A percentile compares a stretch with the other conserved stretches of the same genome.
Conservation (phyloP, 2,113 vertebrate genomes). For the Bombycilla garrulus region DNA sequence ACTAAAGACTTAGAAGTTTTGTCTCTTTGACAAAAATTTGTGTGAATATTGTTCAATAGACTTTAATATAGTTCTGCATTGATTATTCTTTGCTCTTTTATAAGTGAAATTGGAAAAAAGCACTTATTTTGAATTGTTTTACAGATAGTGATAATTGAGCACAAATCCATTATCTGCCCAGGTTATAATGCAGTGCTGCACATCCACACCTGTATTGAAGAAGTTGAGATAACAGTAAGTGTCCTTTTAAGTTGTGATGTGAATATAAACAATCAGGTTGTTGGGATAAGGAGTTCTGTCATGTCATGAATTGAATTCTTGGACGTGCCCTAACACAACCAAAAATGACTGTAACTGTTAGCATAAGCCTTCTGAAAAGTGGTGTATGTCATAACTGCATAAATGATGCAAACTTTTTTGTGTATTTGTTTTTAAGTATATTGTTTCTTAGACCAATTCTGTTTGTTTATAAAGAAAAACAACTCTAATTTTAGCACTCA, state of each 20-base stretch:
- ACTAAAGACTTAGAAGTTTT: rapidly evolving
- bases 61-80: not conserved
- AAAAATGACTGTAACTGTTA: not conserved
- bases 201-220: slow-evolving; percentile 99
- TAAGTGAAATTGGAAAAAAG: not conserved
- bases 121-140: slow-evolving; percentile 51
- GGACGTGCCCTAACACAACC: not conserved
- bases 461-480: not conserved
- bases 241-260: not conserved
- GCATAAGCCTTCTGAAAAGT: not conserved
- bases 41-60: not conserved
- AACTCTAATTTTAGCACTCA: not conserved
- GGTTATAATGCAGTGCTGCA: slow-evolving; percentile 98
- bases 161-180: slow-evolving; percentile 99
- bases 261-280: not conserved
- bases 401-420: not conserved
- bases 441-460: not conserved
- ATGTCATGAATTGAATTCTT: not conserved
- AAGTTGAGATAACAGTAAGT: slow-evolving; percentile 98
- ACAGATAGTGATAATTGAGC: slow-evolving; percentile 99
- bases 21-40: not conserved
- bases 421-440: not conserved
- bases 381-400: not conserved
- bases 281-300: not conserved
- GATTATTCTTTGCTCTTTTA: not conserved